Evolutionary conservation across 1,140 invertebrate genomes (phyloP).

Genomic region (Lordiphosa mommai): DNA sequence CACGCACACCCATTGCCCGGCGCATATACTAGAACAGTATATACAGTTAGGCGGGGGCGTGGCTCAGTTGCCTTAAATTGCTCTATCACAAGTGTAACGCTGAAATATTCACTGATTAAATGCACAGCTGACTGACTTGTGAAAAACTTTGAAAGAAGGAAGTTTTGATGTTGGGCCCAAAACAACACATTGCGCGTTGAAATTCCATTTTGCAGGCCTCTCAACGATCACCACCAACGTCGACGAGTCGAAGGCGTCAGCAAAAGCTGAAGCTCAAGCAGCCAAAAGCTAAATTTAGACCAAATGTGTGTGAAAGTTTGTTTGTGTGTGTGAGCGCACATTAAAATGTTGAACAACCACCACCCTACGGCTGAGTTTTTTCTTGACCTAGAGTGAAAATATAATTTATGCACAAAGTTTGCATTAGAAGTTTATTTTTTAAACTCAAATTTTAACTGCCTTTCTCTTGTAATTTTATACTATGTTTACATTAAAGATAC

Average conservation of each 20-base stretch:
- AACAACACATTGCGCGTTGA: slow-evolving; percentile 21
- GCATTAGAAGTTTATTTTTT: too few relatives aligned
- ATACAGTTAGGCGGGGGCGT: slow-evolving; percentile 54
- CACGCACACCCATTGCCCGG: slow-evolving; percentile 53
- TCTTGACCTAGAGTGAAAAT: too few relatives aligned
- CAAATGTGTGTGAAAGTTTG: slow-evolving; percentile 6
- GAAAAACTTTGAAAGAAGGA: slow-evolving; percentile 25
- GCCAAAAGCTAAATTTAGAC: slow-evolving; percentile 45
- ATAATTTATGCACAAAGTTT: too few relatives aligned
- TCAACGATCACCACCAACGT: slow-evolving; percentile 42
- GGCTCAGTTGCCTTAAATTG: slow-evolving; percentile 55
- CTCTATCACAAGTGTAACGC: slow-evolving; percentile 79
- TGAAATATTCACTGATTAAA: slow-evolving; percentile 54
- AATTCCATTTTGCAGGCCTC: slow-evolving; percentile 4
- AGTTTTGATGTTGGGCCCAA: too few relatives aligned
- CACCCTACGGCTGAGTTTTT: too few relatives aligned
- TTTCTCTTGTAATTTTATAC: too few relatives aligned
- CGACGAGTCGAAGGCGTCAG: slow-evolving; percentile 9
- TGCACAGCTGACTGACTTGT: slow-evolving; percentile 77
- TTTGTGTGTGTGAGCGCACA: neutral
- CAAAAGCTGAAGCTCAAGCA: slow-evolving; percentile 27
- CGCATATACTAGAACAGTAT: slow-evolving; percentile 71
- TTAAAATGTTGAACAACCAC: neutral
- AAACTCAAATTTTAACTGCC: too few relatives aligned
- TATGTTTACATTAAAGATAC: too few relatives aligned